Conservation (phyloP, 1,140 invertebrate genomes). For the Habropoda laboriosa region DNA sequence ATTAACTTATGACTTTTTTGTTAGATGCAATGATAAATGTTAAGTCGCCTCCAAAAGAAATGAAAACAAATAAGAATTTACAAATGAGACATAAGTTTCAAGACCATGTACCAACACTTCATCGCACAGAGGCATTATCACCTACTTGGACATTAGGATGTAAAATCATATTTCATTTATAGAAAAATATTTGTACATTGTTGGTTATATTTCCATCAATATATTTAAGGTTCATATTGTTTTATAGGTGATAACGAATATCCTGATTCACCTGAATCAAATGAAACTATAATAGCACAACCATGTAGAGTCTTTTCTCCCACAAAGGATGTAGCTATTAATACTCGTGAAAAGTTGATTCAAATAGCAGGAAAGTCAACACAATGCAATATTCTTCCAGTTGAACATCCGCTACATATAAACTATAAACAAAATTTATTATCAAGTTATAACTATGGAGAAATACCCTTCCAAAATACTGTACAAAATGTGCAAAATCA, state of each 20-base stretch:
- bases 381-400: constrained; percentile 52
- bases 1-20: background rate
- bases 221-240: background rate
- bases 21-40: constrained; percentile 71
- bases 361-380: constrained; percentile 33
- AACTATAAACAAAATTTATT: constrained; percentile 50
- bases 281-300: constrained; percentile 78
- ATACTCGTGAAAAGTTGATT: constrained; percentile 59
- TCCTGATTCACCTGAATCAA: constrained; percentile 81
- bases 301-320: constrained; percentile 77
- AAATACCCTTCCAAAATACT: constrained; percentile 76
- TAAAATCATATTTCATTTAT: constrained; percentile 47
- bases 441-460: constrained; percentile 47
- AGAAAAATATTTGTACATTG: constrained; percentile 14
- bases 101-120: constrained; percentile 73
- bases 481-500: constrained; percentile 81
- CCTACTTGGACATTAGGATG: constrained; percentile 74
- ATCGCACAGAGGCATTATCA: constrained; percentile 75
- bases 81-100: constrained; percentile 76
- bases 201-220: background rate
- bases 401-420: constrained; percentile 40
- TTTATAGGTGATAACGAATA: constrained; percentile 77
- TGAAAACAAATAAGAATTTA: constrained; percentile 79
- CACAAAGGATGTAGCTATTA: constrained; percentile 72
- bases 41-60: constrained; percentile 78